phyloP scores from a whole-genome alignment of 2,888 invertebrate species.

The Dicranocentrus wangi region DNA sequence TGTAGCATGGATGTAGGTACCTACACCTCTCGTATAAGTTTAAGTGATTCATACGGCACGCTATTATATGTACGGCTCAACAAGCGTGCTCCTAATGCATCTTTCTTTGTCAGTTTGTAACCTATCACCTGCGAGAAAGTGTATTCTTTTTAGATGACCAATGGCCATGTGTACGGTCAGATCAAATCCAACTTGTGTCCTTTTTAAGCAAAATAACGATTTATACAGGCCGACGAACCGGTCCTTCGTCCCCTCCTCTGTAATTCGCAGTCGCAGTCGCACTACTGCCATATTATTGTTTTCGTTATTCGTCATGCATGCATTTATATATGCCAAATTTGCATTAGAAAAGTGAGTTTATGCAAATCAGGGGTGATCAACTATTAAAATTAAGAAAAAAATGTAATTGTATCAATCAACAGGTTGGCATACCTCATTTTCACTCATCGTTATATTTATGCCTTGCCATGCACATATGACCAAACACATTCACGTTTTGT shows the following conservation, averaged over 20 bases:
- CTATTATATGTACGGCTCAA: no score
- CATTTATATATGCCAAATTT: background rate
- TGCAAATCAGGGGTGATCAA: no score
- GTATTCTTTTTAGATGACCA: slow-evolving; percentile 37
- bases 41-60: background rate
- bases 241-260: slow-evolving; percentile 24
- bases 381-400: no score
- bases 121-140: slow-evolving; percentile 52
- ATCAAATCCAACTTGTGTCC: slow-evolving; percentile 24
- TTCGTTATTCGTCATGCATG: slow-evolving; percentile 23
- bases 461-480: no score
- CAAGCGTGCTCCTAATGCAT: slow-evolving; percentile 23
- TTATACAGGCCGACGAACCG: slow-evolving; percentile 48
- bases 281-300: background rate
- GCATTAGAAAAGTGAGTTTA: no score
- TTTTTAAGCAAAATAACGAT: slow-evolving; percentile 43
- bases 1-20: no score
- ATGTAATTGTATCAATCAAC: no score
- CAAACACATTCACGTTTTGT: no score
- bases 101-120: slow-evolving; percentile 21
- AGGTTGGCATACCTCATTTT: no score
- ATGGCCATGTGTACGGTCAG: slow-evolving; percentile 19
- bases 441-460: no score
- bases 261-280: no score
- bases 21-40: no score